These are phyloP conservation scores for Eucidaris tribuloides DNA, from an alignment of 35 echinoderm and acorn worm genomes.

Conservation along the genomic window DNA sequence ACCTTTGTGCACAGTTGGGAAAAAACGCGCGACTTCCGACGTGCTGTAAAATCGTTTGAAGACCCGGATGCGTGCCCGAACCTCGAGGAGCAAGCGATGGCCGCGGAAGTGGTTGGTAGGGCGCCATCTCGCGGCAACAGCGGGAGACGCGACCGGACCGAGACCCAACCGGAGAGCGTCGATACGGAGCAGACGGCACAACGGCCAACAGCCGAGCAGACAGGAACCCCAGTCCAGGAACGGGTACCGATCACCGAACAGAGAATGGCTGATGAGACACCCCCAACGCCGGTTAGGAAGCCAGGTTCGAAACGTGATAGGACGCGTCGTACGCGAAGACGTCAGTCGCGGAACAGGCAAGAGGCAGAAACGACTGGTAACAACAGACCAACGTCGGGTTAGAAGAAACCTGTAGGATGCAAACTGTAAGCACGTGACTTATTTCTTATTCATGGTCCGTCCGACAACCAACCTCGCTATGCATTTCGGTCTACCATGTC, in stretches of 20 bases:
- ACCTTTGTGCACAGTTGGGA: constrained; percentile 83
- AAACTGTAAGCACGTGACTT: background rate
- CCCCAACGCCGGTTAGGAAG: background rate
- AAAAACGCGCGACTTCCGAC: constrained; percentile 59
- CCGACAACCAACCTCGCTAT: background rate
- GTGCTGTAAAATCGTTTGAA: constrained; percentile 51
- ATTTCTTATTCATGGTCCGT: background rate
- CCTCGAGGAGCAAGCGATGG: constrained; percentile 30
- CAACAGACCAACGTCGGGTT: background rate
- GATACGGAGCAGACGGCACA: background rate
- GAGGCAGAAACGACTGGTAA: background rate
- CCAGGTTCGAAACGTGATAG: background rate
- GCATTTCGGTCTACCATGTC: background rate
- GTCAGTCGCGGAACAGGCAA: background rate
- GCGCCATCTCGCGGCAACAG: background rate
- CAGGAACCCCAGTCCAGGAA: background rate
- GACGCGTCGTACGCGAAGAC: background rate
- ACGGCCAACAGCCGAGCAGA: background rate
- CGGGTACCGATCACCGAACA: background rate
- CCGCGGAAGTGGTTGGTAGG: background rate
- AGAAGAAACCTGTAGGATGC: background rate
- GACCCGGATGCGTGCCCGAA: constrained; percentile 16
- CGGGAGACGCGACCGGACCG: background rate
- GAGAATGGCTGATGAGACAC: constrained; percentile 4
- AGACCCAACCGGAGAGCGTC: background rate